These are phyloP conservation scores for Trachops cirrhosus DNA, from an alignment of 2,797 vertebrate genomes.

Conservation along the genomic window DNA sequence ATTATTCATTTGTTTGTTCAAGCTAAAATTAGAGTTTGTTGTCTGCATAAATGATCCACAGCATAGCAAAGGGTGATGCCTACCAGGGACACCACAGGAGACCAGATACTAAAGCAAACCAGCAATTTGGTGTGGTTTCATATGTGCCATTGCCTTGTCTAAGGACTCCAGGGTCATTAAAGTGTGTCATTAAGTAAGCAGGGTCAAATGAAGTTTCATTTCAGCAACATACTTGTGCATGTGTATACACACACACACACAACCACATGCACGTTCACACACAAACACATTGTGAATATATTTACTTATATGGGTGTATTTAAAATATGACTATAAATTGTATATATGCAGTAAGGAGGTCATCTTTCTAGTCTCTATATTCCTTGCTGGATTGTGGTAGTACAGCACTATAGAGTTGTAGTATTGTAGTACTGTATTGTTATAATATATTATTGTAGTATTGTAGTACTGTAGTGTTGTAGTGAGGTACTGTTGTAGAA, in stretches of 20 bases:
- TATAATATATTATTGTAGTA: neutral
- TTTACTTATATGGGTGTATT: neutral
- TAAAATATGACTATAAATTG: neutral
- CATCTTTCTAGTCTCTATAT: neutral
- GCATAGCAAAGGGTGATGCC: constrained; percentile 36
- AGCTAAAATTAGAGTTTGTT: constrained; percentile 77
- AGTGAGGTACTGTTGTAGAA: neutral
- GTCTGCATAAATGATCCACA: constrained; percentile 65
- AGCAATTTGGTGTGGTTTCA: constrained; percentile 77
- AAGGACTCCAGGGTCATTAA: constrained; percentile 58
- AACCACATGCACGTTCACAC: neutral
- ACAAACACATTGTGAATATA: neutral
- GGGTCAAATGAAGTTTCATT: neutral
- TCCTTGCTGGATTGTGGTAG: neutral
- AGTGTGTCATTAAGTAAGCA: constrained; percentile 21
- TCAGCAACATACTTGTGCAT: neutral
- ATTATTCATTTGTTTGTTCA: constrained; percentile 78
- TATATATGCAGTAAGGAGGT: neutral
- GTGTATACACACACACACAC: neutral
- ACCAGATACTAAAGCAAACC: constrained; percentile 71
- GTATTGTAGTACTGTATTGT: neutral
- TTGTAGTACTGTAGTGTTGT: neutral
- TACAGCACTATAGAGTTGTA: neutral
- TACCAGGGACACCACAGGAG: constrained; percentile 61
- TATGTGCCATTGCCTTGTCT: constrained; percentile 42